Conservation (phyloP, 64 coral and sea anemone species). For the Porites lutea region DNA sequence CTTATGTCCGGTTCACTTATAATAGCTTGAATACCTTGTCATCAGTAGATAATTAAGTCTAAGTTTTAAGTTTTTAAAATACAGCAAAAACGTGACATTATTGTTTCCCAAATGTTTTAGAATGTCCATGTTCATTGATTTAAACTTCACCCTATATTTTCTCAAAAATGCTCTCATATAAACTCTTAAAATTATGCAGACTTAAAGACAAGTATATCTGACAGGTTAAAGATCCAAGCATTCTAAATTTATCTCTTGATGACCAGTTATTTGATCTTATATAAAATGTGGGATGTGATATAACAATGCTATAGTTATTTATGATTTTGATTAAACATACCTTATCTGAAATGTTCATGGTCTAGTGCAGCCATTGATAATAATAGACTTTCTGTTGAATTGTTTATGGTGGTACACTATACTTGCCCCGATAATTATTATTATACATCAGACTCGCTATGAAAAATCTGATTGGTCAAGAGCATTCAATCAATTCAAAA, state of each 20-base stretch:
- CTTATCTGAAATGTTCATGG: neutral
- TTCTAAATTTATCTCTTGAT: constrained; percentile 16
- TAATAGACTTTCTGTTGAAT: constrained; percentile 22
- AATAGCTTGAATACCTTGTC: neutral
- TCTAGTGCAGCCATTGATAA: constrained; percentile 13
- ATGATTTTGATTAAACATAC: constrained; percentile 8
- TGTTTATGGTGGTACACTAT: constrained; percentile 25
- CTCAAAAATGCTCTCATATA: constrained; percentile 16
- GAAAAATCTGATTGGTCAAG: too few species aligned
- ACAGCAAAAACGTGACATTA: neutral
- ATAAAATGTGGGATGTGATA: neutral
- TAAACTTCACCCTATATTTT: constrained; percentile 3
- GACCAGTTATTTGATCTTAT: constrained; percentile 25
- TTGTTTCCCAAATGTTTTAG: neutral
- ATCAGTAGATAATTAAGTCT: constrained; percentile 7
- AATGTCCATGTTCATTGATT: constrained; percentile 1
- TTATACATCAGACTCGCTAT: too few species aligned
- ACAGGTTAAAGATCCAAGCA: constrained; percentile 12
- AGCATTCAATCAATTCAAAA: too few species aligned
- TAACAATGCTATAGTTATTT: constrained; percentile 10
- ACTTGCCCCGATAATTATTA: neutral
- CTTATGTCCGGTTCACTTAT: neutral
- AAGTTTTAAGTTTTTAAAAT: constrained; percentile 17
- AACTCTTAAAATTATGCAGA: constrained; percentile 4
- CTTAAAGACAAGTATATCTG: constrained; percentile 23